Base-by-base conservation (phyloP, 2,888 invertebrate genomes). In the Agrochola circellaris region DNA sequence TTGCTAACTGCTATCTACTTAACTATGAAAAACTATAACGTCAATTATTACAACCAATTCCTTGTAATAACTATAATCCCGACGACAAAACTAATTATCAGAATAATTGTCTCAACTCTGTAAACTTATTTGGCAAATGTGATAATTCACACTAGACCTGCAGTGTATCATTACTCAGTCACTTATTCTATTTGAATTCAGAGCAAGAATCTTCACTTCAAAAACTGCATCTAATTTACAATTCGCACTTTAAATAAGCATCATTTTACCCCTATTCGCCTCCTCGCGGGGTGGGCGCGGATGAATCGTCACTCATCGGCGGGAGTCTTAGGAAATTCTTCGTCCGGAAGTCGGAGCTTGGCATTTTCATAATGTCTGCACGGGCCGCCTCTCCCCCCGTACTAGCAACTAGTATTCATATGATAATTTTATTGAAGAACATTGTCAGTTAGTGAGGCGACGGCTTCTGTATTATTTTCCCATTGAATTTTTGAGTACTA, bases 301-400 rank as follows among this genome's bases (percentile, higher is more conserved):
- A 82, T 68, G 68, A 81, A 87, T 90, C 89, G 85, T 89, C 92
- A 90, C 89, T 91, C 87, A 83, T 78, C 85, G 84, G 77, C 75
- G 82, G 84, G 84, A 91, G 94, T 95, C 96, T 96, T 94, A 92
- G 92, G 90, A 92, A 95, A 94, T 96, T 96, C 95, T 95, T 95
- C 91, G 89, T 73, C 92, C 96, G 96, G 96, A 96, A 95, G 91
- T 89, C 88, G 91, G 81, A 95, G 93, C 93, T 94, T 92, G 92
- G 92, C 91, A 96, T 96, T 96, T 96, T 96, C 96, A 96, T 96
- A 96, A 96, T 96, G 94, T 91, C 91, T 81, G 75, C 87, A 73
- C 73, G 82, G 75, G 75, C 76, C 87, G 85, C 88, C 89, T 84
- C 87, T 80, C 86, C 85, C 79, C 85, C 81, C 73, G 82, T 77